Percentiles rank a stretch among this genome's conserved stretches.
These are phyloP conservation scores for Volucella inflata DNA, from an alignment of 2,888 invertebrate species.

Conservation along the genomic window DNA sequence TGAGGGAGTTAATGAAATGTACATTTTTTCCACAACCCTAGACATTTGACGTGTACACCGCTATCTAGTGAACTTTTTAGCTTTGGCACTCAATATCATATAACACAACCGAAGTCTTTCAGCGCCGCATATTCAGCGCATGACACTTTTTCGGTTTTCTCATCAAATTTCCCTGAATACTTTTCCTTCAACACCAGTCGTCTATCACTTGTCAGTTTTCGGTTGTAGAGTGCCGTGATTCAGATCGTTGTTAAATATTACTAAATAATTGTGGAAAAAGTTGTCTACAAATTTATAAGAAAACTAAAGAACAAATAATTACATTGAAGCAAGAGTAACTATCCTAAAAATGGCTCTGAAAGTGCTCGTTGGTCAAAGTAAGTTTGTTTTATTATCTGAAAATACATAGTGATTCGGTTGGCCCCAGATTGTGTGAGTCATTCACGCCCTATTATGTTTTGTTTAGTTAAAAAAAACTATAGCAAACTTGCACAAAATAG, in stretches of 20 bases:
- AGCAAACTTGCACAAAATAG: background rate
- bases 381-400: slow-evolving; percentile 84
- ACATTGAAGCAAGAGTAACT: too few relatives aligned
- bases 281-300: too few relatives aligned
- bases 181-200: slow-evolving; percentile 21
- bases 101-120: slow-evolving; percentile 19
- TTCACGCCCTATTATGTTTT: background rate
- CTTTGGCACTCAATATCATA: too few relatives aligned
- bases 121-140: slow-evolving; percentile 16
- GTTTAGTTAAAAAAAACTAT: slow-evolving; percentile 1
- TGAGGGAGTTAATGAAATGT: background rate
- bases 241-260: background rate
- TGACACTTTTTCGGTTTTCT: slow-evolving; percentile 9
- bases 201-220: slow-evolving; percentile 33
- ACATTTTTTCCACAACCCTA: too few relatives aligned
- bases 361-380: slow-evolving; percentile 93
- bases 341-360: slow-evolving; percentile 90
- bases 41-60: background rate
- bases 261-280: too few relatives aligned
- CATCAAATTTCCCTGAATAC: slow-evolving; percentile 34
- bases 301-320: too few relatives aligned
- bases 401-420: background rate
- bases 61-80: background rate
- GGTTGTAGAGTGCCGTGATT: slow-evolving; percentile 32
- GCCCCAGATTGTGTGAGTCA: background rate